phyloP scores from a whole-genome alignment of 2,797 vertebrate species.

The Chaenodraco wilsoni region DNA sequence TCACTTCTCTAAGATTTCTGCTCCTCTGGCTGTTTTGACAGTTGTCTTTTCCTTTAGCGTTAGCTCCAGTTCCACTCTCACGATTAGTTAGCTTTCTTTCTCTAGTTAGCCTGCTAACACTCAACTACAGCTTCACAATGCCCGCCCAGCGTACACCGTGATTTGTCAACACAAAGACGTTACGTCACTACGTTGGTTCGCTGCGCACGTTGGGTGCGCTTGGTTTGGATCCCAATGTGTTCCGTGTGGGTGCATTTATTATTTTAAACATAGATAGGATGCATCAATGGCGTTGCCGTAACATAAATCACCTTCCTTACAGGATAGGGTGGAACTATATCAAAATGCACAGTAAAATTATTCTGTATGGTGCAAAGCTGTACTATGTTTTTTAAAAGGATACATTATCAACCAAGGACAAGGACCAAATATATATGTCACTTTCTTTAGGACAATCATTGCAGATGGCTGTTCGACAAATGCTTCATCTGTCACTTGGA shows the following conservation, averaged over 20 bases:
- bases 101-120: slow-evolving; percentile 84
- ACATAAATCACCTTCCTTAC: slow-evolving; percentile 18
- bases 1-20: slow-evolving; percentile 45
- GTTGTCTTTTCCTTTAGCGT: slow-evolving; percentile 75
- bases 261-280: background rate
- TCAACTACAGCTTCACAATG: slow-evolving; percentile 77
- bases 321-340: background rate
- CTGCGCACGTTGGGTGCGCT: slow-evolving; percentile 46
- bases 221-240: background rate
- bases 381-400: slow-evolving; percentile 9
- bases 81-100: slow-evolving; percentile 84
- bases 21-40: slow-evolving; percentile 74
- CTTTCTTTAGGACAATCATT: background rate
- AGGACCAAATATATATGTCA: background rate
- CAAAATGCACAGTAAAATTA: slow-evolving; percentile 2
- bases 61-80: slow-evolving; percentile 80
- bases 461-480: background rate
- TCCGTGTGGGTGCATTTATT: background rate
- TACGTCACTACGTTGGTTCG: slow-evolving; percentile 49
- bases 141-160: slow-evolving; percentile 75
- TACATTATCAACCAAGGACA: background rate
- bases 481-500: background rate
- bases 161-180: slow-evolving; percentile 73
- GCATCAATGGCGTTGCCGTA: background rate
- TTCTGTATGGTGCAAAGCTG: slow-evolving; percentile 47